Base-by-base conservation (phyloP, 2,888 invertebrate species). In the Macrosiphum euphorbiae region DNA sequence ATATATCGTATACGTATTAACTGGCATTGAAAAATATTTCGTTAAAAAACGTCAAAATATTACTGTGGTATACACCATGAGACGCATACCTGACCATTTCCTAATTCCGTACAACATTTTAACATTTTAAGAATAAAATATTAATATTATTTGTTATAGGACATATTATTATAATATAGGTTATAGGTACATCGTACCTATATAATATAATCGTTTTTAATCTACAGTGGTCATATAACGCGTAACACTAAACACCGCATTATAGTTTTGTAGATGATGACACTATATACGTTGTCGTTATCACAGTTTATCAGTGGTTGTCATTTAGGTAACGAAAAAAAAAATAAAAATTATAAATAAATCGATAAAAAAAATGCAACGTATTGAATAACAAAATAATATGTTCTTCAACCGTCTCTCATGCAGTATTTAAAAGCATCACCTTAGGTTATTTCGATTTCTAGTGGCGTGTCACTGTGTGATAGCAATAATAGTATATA, bases 381-480 rank as follows among this genome's bases (percentile, higher is more conserved):
- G 16, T 86, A 24, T 91, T 90, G 90, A 78, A 78, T 90, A 90
- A 90, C 78, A 78, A 44, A 52, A 85, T 44, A 26, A 58, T 58
- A 44, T 50, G 24, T n/a, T 10, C n/a, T 55, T 55, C 28, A 91
- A 55, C 52, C 41, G n/a, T 28, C 10, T 35, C 28, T 11, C 85
- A 1, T 11, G 11, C 24, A 10, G 86, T 91, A 91, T 91, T 91
- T 91, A 91, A 91, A 91, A 20, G 16, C 44, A 35, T 16, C 5
- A n/a, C 26, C 41, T 55, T 28, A 44, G 7, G 58, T 11, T 3
- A 86, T 86, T 91, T 55, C n/a, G 44, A 91, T 91, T 86, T 91
- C 28, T 86, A 91, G 91, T n/a, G 11, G 26, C 44, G 10, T 84
- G 44, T 85, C 58, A 47, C 85, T 47, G 85, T 91, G 44, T 61